phyloP scores from a whole-genome alignment of 2,888 invertebrate species.

The Agrotis segetum region DNA sequence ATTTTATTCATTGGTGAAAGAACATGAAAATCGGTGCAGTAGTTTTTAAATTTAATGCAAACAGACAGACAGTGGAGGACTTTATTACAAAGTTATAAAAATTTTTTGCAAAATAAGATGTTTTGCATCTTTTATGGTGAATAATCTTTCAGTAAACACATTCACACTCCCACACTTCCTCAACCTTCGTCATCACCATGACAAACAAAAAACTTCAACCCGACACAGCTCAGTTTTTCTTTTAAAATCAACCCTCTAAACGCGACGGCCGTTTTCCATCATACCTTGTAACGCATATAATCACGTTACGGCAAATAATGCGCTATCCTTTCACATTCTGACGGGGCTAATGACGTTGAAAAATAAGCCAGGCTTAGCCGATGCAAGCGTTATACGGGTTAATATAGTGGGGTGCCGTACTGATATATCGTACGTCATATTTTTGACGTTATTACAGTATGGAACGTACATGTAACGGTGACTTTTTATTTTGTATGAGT shows the following conservation, averaged over 20 bases:
- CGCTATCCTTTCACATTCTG: constrained; percentile 75
- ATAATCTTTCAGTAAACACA: background rate
- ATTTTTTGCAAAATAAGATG: too few species aligned
- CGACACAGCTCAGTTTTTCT: constrained; percentile 45
- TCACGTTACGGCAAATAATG: constrained; percentile 73
- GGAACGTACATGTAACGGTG: constrained; percentile 68
- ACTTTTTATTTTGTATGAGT: constrained; percentile 66
- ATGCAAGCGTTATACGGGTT: constrained; percentile 72
- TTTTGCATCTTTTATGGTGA: background rate
- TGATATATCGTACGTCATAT: constrained; percentile 75
- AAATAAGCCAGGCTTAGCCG: constrained; percentile 75
- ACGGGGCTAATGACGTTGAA: constrained; percentile 77
- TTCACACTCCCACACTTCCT: background rate
- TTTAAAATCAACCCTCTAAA: constrained; percentile 56
- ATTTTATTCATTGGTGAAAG: too few species aligned
- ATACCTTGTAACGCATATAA: constrained; percentile 68
- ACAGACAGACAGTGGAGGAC: too few species aligned
- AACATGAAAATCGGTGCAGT: too few species aligned
- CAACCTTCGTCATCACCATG: constrained; percentile 20
- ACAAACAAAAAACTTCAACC: constrained; percentile 26
- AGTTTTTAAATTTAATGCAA: too few species aligned
- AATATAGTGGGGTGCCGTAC: constrained; percentile 69
- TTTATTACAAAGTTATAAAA: too few species aligned
- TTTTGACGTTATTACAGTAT: constrained; percentile 69
- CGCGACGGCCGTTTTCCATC: constrained; percentile 54